A percentile compares a stretch with the other conserved stretches of the same genome.
phyloP scores from a whole-genome alignment of 1,140 invertebrate species.

The Magallana angulata region DNA sequence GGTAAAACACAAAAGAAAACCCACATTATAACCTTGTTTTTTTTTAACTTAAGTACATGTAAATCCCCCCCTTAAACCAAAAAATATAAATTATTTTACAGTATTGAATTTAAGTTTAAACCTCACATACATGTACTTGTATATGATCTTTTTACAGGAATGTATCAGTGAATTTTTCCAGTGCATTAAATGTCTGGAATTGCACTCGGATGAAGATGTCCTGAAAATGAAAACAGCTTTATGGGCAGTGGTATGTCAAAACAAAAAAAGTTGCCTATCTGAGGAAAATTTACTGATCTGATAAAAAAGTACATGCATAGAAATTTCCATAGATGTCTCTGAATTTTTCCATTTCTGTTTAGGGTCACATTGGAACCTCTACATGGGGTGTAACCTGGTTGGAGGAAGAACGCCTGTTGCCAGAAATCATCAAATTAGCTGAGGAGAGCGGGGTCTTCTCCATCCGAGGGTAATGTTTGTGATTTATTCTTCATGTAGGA shows the following conservation, averaged over 20 bases:
- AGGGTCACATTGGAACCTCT: slow-evolving; percentile 89
- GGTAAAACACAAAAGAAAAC: too few relatives aligned
- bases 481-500: neutral
- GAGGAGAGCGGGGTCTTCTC: slow-evolving; percentile 90
- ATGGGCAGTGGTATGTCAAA: slow-evolving; percentile 86
- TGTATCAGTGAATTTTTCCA: slow-evolving; percentile 74
- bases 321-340: neutral
- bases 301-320: neutral
- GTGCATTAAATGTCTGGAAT: slow-evolving; percentile 70
- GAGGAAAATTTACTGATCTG: neutral
- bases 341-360: neutral
- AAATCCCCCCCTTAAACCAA: too few relatives aligned
- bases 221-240: slow-evolving; percentile 89
- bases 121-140: too few relatives aligned
- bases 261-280: neutral
- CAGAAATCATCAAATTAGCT: slow-evolving; percentile 85
- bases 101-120: too few relatives aligned
- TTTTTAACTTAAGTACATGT: too few relatives aligned
- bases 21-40: too few relatives aligned
- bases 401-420: slow-evolving; percentile 83
- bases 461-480: slow-evolving; percentile 84
- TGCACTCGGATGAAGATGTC: slow-evolving; percentile 75
- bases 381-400: slow-evolving; percentile 87
- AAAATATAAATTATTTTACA: too few relatives aligned
- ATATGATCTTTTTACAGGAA: slow-evolving; percentile 57